Conservation (phyloP, 2,113 vertebrate species). For the Camelus bactrianus region DNA sequence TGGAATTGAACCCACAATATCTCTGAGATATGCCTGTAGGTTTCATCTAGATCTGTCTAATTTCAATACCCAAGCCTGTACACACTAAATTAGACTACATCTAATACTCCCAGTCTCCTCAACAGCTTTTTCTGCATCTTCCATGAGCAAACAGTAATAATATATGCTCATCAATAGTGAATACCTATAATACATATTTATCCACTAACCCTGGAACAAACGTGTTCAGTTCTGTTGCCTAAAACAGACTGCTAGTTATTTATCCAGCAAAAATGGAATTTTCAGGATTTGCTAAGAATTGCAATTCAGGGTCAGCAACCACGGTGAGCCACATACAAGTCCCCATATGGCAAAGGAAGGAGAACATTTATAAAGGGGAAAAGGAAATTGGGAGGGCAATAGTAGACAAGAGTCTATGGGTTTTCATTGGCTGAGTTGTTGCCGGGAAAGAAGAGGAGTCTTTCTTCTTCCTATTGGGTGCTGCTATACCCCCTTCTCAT, state of each 20-base stretch:
- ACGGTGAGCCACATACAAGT: neutral
- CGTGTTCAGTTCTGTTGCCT: neutral
- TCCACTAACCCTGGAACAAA: neutral
- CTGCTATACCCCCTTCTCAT: neutral
- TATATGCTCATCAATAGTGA: neutral
- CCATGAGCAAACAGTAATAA: neutral
- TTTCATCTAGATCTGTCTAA: neutral
- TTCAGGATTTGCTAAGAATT: neutral
- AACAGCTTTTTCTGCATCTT: neutral
- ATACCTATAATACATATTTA: neutral
- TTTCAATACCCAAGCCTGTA: neutral
- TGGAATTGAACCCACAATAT: neutral
- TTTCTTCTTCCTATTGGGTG: neutral
- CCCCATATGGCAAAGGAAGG: neutral
- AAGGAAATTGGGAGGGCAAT: neutral
- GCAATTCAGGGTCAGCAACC: neutral
- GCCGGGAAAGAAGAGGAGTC: neutral
- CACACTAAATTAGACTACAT: neutral
- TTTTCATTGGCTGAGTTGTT: neutral
- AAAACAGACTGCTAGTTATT: neutral
- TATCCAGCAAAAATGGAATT: neutral
- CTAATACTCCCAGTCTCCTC: neutral
- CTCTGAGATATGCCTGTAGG: neutral
- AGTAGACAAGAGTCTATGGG: neutral
- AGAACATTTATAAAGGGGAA: neutral